phyloP scores from a whole-genome alignment of 2,888 invertebrate species.

The Resseliella maxima region DNA sequence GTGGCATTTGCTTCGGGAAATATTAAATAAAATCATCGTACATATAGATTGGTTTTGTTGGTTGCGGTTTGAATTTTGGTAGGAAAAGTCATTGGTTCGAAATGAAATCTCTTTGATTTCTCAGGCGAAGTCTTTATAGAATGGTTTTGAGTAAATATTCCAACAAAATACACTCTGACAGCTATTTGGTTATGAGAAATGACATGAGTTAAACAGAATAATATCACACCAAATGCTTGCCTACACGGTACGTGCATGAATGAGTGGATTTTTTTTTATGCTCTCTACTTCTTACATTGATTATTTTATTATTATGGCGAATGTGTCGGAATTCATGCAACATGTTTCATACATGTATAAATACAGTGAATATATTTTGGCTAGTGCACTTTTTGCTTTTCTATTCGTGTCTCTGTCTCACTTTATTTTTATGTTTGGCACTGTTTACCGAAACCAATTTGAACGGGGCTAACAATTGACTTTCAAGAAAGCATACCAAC shows the following conservation, averaged over 20 bases:
- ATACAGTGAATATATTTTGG: background rate
- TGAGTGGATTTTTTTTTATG: background rate
- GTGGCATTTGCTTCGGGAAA: no score
- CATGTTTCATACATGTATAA: background rate
- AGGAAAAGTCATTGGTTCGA: background rate
- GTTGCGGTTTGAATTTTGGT: background rate
- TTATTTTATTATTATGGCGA: background rate
- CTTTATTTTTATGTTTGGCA: background rate
- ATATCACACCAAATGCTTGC: background rate
- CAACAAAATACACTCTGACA: background rate
- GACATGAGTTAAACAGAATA: background rate
- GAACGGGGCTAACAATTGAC: background rate
- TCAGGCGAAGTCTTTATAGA: background rate
- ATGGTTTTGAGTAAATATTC: background rate
- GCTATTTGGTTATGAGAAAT: background rate
- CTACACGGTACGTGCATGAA: background rate
- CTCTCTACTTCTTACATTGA: background rate
- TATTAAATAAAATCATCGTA: background rate
- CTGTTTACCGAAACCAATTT: background rate
- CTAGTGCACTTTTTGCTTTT: background rate
- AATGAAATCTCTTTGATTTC: slow-evolving; percentile 4
- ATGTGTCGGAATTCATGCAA: background rate
- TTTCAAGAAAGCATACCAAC: background rate
- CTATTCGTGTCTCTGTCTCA: background rate
- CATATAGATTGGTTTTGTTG: background rate